Conservation (phyloP, 2,113 vertebrate species). For the Otocyon megalotis region DNA sequence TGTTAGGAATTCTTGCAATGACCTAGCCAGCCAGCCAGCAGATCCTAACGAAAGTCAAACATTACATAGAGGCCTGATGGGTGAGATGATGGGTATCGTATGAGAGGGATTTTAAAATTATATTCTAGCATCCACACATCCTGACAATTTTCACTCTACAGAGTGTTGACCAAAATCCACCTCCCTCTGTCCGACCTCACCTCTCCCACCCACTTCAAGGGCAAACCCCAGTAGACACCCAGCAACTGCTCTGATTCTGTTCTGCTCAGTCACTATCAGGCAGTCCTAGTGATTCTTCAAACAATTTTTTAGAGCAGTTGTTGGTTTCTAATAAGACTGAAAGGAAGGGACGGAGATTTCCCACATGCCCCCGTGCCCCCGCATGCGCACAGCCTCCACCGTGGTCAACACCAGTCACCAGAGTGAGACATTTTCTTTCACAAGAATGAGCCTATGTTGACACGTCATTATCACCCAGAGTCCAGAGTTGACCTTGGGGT, state of each 20-base stretch:
- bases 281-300: background rate
- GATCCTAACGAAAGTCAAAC: background rate
- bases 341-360: background rate
- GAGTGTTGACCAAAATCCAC: background rate
- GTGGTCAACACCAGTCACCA: background rate
- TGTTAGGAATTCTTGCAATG: background rate
- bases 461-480: accelerated
- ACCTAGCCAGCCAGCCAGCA: background rate
- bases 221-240: accelerated
- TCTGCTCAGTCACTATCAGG: background rate
- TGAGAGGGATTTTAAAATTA: background rate
- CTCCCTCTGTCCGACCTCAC: background rate
- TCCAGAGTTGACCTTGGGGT: too few relatives aligned
- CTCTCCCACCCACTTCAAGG: background rate
- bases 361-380: accelerated
- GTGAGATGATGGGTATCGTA: accelerated
- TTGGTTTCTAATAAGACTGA: background rate
- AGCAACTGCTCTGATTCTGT: accelerated
- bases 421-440: background rate
- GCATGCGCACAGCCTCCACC: too few relatives aligned
- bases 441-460: too few relatives aligned
- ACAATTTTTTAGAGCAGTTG: too few relatives aligned
- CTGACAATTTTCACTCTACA: background rate
- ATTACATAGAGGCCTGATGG: background rate
- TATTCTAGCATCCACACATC: too few relatives aligned